These are phyloP conservation scores for Botrylloides violaceus DNA, from an alignment of 23 tunicate genomes.

Conservation along the genomic window DNA sequence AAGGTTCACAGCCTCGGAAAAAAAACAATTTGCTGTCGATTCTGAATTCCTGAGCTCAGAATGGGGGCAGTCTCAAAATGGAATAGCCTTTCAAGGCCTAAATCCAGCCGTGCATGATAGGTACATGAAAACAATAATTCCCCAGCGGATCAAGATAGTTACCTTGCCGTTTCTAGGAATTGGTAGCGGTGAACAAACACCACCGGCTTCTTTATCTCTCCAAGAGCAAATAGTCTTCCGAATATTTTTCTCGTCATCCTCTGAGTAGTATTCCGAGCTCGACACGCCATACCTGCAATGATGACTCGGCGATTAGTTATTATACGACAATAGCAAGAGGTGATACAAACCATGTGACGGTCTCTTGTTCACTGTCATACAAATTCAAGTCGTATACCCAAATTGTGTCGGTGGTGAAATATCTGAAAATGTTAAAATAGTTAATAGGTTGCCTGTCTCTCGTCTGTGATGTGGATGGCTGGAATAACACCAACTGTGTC, in stretches of 20 bases:
- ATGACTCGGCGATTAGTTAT: not conserved
- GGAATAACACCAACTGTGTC: too few species aligned
- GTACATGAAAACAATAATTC: too few species aligned
- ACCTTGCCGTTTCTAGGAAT: not conserved
- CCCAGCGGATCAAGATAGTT: not conserved
- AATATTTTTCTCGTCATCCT: not conserved
- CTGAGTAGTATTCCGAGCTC: not conserved
- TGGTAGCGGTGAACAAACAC: not conserved
- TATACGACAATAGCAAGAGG: not conserved
- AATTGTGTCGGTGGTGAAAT: not conserved
- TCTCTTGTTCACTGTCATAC: not conserved
- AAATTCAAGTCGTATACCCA: not conserved
- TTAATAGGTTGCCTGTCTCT: too few species aligned
- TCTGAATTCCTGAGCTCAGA: too few species aligned
- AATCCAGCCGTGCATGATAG: too few species aligned
- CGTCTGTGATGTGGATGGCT: too few species aligned
- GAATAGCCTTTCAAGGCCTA: too few species aligned
- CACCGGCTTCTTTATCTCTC: not conserved
- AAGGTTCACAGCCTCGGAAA: too few species aligned
- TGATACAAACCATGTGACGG: not conserved
- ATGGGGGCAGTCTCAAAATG: too few species aligned
- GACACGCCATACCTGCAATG: not conserved
- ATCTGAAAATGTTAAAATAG: too few species aligned
- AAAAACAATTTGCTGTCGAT: too few species aligned
- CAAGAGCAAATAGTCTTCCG: not conserved